Evolutionary conservation across 1,140 invertebrate species (phyloP).

Genomic region (Papilio polyxenes): DNA sequence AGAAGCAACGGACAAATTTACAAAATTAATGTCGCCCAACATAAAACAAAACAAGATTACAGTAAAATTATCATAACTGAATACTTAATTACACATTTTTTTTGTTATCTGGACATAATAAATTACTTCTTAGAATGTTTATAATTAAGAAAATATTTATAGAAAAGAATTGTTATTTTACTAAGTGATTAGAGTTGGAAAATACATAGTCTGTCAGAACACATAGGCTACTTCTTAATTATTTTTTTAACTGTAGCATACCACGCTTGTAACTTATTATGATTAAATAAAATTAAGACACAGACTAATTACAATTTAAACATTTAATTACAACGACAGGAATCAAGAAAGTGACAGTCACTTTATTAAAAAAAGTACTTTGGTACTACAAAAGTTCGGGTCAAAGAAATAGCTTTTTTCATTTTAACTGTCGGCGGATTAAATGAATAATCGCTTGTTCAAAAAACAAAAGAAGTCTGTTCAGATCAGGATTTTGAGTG

Average conservation of each 20-base stretch:
- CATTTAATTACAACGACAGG: not conserved
- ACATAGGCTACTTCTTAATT: too few relatives aligned
- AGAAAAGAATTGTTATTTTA: not conserved
- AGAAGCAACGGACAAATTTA: slow-evolving; percentile 9
- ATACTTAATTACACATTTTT: not conserved
- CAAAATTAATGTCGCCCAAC: slow-evolving; percentile 1
- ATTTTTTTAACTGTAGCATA: too few relatives aligned
- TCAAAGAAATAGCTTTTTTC: not conserved
- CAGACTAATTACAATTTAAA: not conserved
- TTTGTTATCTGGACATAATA: too few relatives aligned
- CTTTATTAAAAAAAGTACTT: not conserved
- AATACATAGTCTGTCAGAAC: too few relatives aligned
- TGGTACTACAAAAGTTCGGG: not conserved
- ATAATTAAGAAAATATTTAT: not conserved
- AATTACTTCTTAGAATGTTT: not conserved
- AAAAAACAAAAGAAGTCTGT: slow-evolving; percentile 25
- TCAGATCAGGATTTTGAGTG: not conserved
- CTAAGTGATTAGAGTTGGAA: too few relatives aligned
- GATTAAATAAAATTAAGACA: not conserved
- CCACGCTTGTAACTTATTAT: not conserved
- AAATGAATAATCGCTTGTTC: slow-evolving; percentile 24
- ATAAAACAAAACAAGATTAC: not conserved
- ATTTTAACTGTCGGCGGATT: slow-evolving; percentile 6
- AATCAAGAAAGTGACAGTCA: not conserved
- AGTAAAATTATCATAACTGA: not conserved